Evolutionary conservation across 2,113 vertebrate genomes (phyloP), one percentile per base, ranked within the genome.

Genomic region (Eudyptes chrysolophus): DNA sequence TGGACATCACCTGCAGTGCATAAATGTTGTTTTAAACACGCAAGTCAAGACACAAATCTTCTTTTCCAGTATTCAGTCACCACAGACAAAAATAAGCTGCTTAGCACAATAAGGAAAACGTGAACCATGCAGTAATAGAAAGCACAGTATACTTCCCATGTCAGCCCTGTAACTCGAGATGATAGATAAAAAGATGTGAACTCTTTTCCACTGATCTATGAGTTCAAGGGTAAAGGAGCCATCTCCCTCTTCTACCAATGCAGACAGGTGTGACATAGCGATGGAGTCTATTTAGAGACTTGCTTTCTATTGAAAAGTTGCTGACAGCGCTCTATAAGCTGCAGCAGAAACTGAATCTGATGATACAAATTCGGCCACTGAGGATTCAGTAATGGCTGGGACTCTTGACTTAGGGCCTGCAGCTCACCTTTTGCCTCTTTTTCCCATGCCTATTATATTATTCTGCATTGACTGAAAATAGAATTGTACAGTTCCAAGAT

Each of bases 61-160:
- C 65, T 87, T 90, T 94, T 88, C 64, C 84, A 85, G 42, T 80
- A 68, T 60, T 94, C 71, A 54, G 26, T 30, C 64, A 25, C 42
- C 84, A 34, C 68, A 64, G 77, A 49, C 90, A 87, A 95, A 96
- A 96, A 84, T 89, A 97, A 94, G 68, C 76, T 86, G 40, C 91
- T 92, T 90, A 71, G 74, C 51, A 80, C 49, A 60, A 19, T 48
- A 66, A 89, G 76, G 46, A 86, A 85, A 95, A 90, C 49, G 77
- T 40, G 58, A 76, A 34, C 5, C 55, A 58, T 2, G 4, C 44
- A 71, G 57, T 76, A 92, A 42, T 24, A 29, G 77, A 78, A 72
- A 86, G 81, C 78, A 61, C 24, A 16, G 66, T 69, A 9, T 89
- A 84, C 94, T 96, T 92, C 80, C 80, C 90, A 29, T 34, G 38